phyloP scores from a whole-genome alignment of 1,140 invertebrate species.

The Leptinotarsa undecemlineata region DNA sequence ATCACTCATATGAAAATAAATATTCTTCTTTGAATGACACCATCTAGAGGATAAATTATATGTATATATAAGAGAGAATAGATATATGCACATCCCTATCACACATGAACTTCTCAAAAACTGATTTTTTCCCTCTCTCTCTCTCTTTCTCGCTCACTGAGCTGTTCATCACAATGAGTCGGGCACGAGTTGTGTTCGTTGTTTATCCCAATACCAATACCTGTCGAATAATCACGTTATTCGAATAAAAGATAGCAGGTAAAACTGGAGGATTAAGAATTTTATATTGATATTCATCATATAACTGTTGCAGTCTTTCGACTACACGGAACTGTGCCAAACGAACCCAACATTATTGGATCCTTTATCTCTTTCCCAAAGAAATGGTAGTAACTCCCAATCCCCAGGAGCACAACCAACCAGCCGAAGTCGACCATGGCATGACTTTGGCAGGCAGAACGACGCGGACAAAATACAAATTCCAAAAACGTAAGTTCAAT shows the following conservation, averaged over 20 bases:
- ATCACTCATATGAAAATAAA: too few species aligned
- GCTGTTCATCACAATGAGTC: not conserved
- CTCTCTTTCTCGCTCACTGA: conserved; percentile 6
- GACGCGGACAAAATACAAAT: conserved; percentile 96
- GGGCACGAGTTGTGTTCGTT: not conserved
- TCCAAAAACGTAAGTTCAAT: conserved; percentile 89
- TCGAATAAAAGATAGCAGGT: too few species aligned
- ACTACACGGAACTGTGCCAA: conserved; percentile 84
- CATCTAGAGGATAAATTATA: too few species aligned
- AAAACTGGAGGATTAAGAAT: too few species aligned
- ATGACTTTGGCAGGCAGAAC: conserved; percentile 89
- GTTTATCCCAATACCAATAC: not conserved
- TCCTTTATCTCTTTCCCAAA: conserved; percentile 57
- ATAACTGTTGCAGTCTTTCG: conserved; percentile 71
- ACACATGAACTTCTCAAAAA: too few species aligned
- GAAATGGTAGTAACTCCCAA: conserved; percentile 66
- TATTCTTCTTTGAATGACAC: too few species aligned
- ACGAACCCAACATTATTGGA: conserved; percentile 59
- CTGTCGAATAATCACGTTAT: too few species aligned
- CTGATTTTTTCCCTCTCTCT: too few species aligned
- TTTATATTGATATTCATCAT: too few species aligned
- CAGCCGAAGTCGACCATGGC: conserved; percentile 75
- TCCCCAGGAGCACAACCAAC: conserved; percentile 68
- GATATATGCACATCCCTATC: too few species aligned
- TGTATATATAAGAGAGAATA: too few species aligned